These are phyloP conservation scores for Trissolcus brochymenae DNA, from an alignment of 2,888 invertebrate species.

Conservation along the genomic window DNA sequence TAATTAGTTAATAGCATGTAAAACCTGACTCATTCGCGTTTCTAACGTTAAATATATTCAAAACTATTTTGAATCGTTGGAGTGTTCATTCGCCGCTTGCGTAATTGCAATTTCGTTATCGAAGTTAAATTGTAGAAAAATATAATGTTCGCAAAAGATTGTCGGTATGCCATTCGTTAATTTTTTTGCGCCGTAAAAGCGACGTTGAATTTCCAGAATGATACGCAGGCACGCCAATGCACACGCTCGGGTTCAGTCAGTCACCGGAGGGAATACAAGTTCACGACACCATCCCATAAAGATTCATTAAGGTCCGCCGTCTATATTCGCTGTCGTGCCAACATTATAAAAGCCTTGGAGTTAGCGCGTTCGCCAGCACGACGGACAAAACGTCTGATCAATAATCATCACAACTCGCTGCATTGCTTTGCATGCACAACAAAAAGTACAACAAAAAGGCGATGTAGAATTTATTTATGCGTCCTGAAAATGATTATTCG, in stretches of 20 bases:
- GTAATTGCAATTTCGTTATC: too few species aligned
- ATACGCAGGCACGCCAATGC: constrained; percentile 68
- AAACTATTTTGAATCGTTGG: too few species aligned
- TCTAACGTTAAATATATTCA: too few species aligned
- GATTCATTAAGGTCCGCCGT: constrained; percentile 75
- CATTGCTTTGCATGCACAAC: constrained; percentile 41
- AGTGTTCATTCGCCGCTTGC: too few species aligned
- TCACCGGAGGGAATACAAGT: constrained; percentile 76
- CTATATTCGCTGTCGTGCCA: constrained; percentile 74
- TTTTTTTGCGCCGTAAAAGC: constrained; percentile 28
- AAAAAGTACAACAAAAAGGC: constrained; percentile 21
- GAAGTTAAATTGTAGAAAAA: constrained; percentile 6
- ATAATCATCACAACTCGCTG: constrained; percentile 70
- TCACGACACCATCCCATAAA: constrained; percentile 76
- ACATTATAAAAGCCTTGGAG: constrained; percentile 69
- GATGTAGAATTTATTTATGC: not conserved
- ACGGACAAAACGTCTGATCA: constrained; percentile 72
- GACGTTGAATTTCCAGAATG: constrained; percentile 44
- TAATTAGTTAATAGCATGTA: too few species aligned
- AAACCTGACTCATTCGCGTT: too few species aligned
- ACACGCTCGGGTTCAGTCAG: constrained; percentile 72
- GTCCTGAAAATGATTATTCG: too few species aligned
- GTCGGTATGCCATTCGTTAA: too few species aligned
- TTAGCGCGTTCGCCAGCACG: constrained; percentile 52
- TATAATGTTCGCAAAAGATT: constrained; percentile 8